phyloP scores from a whole-genome alignment of 2,113 vertebrate genomes.

The Poeciliopsis prolifica region DNA sequence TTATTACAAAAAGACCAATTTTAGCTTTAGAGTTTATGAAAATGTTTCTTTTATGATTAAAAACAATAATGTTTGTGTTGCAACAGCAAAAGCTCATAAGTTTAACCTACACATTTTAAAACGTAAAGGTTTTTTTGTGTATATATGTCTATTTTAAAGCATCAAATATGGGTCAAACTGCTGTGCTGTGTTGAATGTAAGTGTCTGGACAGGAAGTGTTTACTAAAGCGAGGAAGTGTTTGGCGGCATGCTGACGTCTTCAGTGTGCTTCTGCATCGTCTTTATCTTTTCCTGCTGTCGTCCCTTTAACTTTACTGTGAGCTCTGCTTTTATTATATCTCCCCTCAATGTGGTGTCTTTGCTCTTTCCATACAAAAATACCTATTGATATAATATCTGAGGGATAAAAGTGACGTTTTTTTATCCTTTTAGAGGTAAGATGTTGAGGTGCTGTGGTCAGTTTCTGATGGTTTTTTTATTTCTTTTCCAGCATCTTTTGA shows the following conservation, averaged over 20 bases:
- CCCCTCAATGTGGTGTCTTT: constrained; percentile 10
- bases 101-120: too few species aligned
- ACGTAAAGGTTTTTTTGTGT: too few species aligned
- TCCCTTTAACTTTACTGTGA: constrained; percentile 23
- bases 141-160: background rate
- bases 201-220: background rate
- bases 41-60: too few species aligned
- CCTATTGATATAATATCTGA: background rate
- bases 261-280: constrained; percentile 44
- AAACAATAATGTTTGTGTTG: too few species aligned
- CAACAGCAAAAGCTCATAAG: too few species aligned
- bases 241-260: constrained; percentile 42
- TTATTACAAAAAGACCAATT: background rate
- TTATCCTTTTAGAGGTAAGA: background rate
- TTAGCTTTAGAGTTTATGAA: background rate
- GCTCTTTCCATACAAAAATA: background rate
- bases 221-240: background rate
- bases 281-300: constrained; percentile 17
- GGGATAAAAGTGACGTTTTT: background rate
- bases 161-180: constrained; percentile 33
- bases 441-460: background rate
- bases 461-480: background rate
- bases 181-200: constrained; percentile 12
- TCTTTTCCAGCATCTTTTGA: background rate
- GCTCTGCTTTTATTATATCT: constrained; percentile 1